Evolutionary conservation across 2,797 vertebrate genomes (phyloP).

Genomic region (Karalla daura): DNA sequence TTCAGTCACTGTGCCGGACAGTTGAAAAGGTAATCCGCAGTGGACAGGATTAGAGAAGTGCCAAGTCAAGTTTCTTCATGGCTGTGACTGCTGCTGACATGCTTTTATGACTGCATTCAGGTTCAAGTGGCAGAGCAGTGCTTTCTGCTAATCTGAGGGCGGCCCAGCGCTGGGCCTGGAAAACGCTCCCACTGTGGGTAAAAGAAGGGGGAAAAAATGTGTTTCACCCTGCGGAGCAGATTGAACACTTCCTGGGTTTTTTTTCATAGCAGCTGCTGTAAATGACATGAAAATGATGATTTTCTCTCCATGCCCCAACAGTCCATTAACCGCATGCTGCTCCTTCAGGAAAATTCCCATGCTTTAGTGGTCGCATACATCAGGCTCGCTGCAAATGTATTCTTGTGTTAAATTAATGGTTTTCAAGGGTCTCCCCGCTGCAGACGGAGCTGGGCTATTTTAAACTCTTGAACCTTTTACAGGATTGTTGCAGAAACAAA

Average conservation of each 20-base stretch:
- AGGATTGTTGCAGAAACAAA: slow-evolving; percentile 39
- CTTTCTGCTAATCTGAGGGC: slow-evolving; percentile 64
- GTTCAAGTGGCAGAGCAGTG: slow-evolving; percentile 52
- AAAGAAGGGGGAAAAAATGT: slow-evolving; percentile 3
- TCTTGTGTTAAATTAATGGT: slow-evolving; percentile 51
- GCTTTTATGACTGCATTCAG: slow-evolving; percentile 55
- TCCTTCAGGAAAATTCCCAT: slow-evolving; percentile 54
- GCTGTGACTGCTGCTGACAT: slow-evolving; percentile 66
- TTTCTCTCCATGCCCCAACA: slow-evolving; percentile 56
- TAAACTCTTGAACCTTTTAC: slow-evolving; percentile 39
- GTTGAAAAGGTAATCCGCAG: slow-evolving; percentile 69
- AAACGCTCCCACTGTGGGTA: slow-evolving; percentile 26
- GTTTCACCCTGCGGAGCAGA: slow-evolving; percentile 51
- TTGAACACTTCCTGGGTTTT: slow-evolving; percentile 50
- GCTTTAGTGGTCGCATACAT: slow-evolving; percentile 50
- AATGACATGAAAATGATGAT: slow-evolving; percentile 70
- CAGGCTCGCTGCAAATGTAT: slow-evolving; percentile 44
- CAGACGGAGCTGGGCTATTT: slow-evolving; percentile 39
- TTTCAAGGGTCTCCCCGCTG: slow-evolving; percentile 45
- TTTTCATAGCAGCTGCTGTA: slow-evolving; percentile 64
- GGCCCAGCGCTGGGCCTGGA: slow-evolving; percentile 47
- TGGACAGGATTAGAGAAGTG: slow-evolving; percentile 76
- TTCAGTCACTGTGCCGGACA: slow-evolving; percentile 61
- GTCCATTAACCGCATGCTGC: slow-evolving; percentile 75
- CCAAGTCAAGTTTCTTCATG: slow-evolving; percentile 65